phyloP scores from a whole-genome alignment of 2,888 invertebrate species.

The Sialis fuliginosa region DNA sequence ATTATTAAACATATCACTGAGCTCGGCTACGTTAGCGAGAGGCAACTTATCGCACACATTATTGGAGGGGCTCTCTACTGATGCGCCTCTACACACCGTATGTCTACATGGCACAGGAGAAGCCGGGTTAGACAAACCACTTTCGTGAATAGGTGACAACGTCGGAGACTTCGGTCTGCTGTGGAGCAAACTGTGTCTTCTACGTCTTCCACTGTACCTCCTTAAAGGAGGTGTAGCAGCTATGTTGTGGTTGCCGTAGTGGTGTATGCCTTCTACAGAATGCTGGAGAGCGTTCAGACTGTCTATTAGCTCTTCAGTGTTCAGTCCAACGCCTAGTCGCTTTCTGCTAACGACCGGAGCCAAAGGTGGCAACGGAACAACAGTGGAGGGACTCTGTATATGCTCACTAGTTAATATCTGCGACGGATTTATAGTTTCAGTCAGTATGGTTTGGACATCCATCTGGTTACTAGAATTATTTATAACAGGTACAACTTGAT shows the following conservation, averaged over 20 bases:
- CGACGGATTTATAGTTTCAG: slow-evolving; percentile 15
- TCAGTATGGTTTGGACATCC: slow-evolving; percentile 7
- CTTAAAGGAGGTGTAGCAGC: slow-evolving; percentile 10
- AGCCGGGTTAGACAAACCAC: slow-evolving; percentile 50
- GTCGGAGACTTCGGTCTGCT: slow-evolving; percentile 30
- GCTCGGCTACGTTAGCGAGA: no score
- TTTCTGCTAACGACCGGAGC: slow-evolving; percentile 27
- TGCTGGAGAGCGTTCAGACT: slow-evolving; percentile 21
- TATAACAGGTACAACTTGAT: slow-evolving; percentile 23
- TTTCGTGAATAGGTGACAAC: slow-evolving; percentile 51
- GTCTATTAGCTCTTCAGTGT: slow-evolving; percentile 26
- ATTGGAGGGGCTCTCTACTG: no score
- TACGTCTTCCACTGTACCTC: slow-evolving; percentile 8
- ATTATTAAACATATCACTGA: no score
- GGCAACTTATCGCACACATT: no score
- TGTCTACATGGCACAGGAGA: slow-evolving; percentile 26
- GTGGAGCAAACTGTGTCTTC: slow-evolving; percentile 19
- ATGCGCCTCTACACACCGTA: background rate
- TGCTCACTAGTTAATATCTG: background rate
- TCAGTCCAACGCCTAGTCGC: slow-evolving; percentile 13
- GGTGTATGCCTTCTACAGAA: slow-evolving; percentile 5
- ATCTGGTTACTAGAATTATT: slow-evolving; percentile 11
- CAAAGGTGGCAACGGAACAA: slow-evolving; percentile 16
- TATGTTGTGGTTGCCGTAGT: slow-evolving; percentile 17
- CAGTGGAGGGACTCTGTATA: background rate